phyloP scores from a whole-genome alignment of 2,797 vertebrate species.

The Brachymystax lenok region DNA sequence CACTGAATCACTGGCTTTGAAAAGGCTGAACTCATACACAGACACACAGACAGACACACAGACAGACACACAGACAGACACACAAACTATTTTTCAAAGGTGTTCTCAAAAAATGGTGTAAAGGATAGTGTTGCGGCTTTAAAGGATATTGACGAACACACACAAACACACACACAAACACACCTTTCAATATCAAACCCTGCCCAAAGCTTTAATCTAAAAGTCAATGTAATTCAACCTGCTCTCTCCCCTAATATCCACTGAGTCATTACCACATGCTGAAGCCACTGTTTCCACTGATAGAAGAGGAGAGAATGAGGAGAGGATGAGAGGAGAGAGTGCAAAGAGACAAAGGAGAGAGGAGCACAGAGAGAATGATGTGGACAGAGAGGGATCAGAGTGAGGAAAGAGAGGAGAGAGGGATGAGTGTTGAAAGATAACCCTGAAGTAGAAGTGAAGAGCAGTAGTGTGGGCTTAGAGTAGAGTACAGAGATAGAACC shows the following conservation, averaged over 20 bases:
- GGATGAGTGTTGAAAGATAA: background rate
- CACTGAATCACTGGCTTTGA: constrained; percentile 63
- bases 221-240: constrained; percentile 2
- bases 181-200: constrained; percentile 1
- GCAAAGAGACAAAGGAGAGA: background rate
- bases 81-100: background rate
- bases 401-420: background rate
- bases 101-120: background rate
- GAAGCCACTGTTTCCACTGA: background rate
- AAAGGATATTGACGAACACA: constrained; percentile 1
- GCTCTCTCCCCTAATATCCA: background rate
- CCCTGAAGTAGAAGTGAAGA: background rate
- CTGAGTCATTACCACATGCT: background rate
- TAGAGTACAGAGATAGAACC: background rate
- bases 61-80: background rate
- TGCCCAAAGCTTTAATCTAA: background rate
- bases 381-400: background rate
- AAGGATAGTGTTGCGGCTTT: too few relatives aligned
- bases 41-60: background rate
- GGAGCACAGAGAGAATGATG: background rate
- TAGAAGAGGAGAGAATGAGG: background rate
- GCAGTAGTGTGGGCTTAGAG: background rate
- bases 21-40: background rate
- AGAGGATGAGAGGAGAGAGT: background rate
- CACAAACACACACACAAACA: background rate